A percentile compares a stretch with the other conserved stretches of the same genome.
phyloP scores from a whole-genome alignment of 2,113 vertebrate species.

The Notarius lentiginosus region DNA sequence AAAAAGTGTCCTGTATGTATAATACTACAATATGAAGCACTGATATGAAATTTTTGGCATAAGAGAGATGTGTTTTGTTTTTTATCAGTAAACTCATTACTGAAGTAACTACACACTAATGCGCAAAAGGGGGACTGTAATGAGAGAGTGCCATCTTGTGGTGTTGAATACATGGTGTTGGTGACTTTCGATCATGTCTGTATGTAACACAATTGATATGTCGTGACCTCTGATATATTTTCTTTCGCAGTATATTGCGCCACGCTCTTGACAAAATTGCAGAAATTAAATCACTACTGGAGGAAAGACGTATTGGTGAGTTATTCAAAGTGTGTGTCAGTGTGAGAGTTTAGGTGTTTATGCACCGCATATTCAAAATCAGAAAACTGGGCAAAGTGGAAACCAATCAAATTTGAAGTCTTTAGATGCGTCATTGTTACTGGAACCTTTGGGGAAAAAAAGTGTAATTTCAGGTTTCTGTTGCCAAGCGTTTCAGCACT shows the following conservation, averaged over 20 bases:
- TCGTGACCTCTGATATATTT: neutral
- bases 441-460: neutral
- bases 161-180: neutral
- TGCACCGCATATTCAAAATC: neutral
- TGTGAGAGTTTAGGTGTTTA: neutral
- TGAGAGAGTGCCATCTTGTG: conserved; percentile 42
- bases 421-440: neutral
- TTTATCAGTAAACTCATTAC: neutral
- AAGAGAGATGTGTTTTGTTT: neutral
- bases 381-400: neutral
- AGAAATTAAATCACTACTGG: conserved; percentile 87
- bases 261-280: conserved; percentile 88
- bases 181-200: neutral
- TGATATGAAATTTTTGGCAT: neutral
- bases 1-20: too few relatives aligned
- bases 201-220: neutral
- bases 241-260: conserved; percentile 78
- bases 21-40: neutral
- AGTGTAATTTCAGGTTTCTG: neutral
- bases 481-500: neutral
- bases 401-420: neutral
- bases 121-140: neutral
- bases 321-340: conserved; percentile 28
- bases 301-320: conserved; percentile 87
- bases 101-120: neutral